Evolutionary conservation across 2,113 vertebrate species (phyloP).

Genomic region (Setophaga petechia): DNA sequence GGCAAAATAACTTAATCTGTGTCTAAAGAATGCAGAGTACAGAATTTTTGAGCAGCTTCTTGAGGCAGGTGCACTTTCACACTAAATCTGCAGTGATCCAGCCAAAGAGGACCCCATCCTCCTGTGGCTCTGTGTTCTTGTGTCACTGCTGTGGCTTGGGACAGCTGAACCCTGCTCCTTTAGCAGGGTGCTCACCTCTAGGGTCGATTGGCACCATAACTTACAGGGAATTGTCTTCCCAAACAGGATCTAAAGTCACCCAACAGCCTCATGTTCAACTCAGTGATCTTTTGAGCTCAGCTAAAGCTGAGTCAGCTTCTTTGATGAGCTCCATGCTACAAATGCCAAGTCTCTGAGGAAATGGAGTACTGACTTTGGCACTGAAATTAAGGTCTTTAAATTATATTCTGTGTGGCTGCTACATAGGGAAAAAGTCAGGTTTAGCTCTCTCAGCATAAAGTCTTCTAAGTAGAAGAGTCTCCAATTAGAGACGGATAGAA

Average conservation of each 20-base stretch:
- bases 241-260: neutral
- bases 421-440: neutral
- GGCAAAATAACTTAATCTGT: neutral
- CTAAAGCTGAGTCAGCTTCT: neutral
- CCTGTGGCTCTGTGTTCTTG: neutral
- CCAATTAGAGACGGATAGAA: neutral
- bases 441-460: neutral
- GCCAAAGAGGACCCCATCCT: neutral
- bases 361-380: neutral
- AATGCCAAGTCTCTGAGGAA: neutral
- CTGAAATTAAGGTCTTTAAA: neutral
- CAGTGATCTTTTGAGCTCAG: neutral
- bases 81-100: neutral
- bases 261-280: neutral
- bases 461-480: neutral
- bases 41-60: neutral
- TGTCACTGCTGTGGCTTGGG: neutral
- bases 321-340: neutral
- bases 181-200: neutral
- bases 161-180: too few species aligned
- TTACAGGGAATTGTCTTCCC: rapidly evolving
- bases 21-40: neutral
- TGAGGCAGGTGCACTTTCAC: neutral
- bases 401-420: neutral
- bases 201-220: neutral